Base-by-base conservation (phyloP, 2,113 vertebrate genomes). In the Pygoscelis adeliae region DNA sequence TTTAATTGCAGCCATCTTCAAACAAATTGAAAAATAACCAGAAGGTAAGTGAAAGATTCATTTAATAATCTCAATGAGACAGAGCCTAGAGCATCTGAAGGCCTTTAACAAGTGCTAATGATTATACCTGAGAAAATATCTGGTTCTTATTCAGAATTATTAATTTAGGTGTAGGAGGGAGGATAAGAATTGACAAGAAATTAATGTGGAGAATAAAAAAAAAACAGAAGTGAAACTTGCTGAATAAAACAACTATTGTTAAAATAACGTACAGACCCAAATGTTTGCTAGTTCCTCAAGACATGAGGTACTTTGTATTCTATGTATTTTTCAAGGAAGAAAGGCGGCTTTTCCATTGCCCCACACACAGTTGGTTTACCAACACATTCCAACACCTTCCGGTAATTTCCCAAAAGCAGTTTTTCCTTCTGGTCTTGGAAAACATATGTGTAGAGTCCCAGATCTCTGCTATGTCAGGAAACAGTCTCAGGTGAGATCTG, bases 1-100 rank as follows among this genome's bases (percentile, higher is more conserved):
- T 52, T 85, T 98, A 97, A 96, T 97, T 92, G 81, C 72, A 69
- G 56, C 38, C 50, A 93, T 71, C 94, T 96, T 97, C 87, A 97
- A 97, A 79, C 58, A 92, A 98, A 96, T 74, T 95, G 94, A 74
- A 97, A 96, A 95, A 96, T 94, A 97, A 92, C 80, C 86, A 81
- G 83, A 95, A 90, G 92, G 44, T 91, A 97, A 93, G 55, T 81
- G 93, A 96, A 96, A 97, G 34, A 96, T 83, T 55, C 72, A 56
- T 97, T 97, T 97, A 90, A 62, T 97, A 97, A 97, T 83, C 88
- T 96, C 80, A 92, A 72, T 2, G 71, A 97, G 89, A 95, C 34
- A 79, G 32, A 87, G 78, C 96, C 82, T 81, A 94, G 79, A 95
- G 91, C 66, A 27, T 82, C 59, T 93, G 69, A 95, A 94, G 74